Base-by-base conservation (phyloP, 1,140 invertebrate species). In the Drosophila leontia region DNA sequence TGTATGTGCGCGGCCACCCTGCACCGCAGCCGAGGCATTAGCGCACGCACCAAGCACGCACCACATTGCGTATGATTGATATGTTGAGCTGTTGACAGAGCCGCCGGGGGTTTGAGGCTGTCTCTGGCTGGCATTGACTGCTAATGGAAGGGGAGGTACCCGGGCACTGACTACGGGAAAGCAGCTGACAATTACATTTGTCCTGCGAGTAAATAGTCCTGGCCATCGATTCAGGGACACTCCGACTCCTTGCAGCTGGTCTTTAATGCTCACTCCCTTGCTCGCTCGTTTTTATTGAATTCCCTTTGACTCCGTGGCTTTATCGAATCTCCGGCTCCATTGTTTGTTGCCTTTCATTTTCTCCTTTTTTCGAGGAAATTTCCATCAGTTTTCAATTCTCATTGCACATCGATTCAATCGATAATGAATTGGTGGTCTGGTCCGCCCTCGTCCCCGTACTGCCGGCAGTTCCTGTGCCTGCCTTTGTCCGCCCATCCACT, bases 81-180 rank as follows among this genome's bases (percentile, higher is more conserved):
- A 80, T 88, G 85, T 90, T 84, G 78, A 90, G 81, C 84, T 90
- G 84, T 88, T 84, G 83, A 88, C 83, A 87, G 82, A 58, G 62
- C 61, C 64, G 69, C 42, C 55, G 62, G 71, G 71, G 68, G 71
- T 62, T 55, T 75, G 67, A 41, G 67, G 32, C 67, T 42, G 56
- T 70, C 41, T 44, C 47, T 23, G 55, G 47, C 47, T 48, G 47
- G 34, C 48, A 58, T 48, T 63, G 50, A 57, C 45, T 64, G 35
- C 58, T 76, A 76, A 67, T 76, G 51, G 51, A 42, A 39, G 26
- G 42, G 34, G 56, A 17, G 74, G 60, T 34, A 32, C 6, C 0
- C 32, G 17, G 50, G 23, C 32, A 35, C 32, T 17, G 7, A 2
- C 41, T 64, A 72, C 65, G 64, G 48, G 26, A 67, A 44, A 70